Evolutionary conservation across 2,888 invertebrate genomes (phyloP).

Genomic region (Eupithecia tripunctaria): DNA sequence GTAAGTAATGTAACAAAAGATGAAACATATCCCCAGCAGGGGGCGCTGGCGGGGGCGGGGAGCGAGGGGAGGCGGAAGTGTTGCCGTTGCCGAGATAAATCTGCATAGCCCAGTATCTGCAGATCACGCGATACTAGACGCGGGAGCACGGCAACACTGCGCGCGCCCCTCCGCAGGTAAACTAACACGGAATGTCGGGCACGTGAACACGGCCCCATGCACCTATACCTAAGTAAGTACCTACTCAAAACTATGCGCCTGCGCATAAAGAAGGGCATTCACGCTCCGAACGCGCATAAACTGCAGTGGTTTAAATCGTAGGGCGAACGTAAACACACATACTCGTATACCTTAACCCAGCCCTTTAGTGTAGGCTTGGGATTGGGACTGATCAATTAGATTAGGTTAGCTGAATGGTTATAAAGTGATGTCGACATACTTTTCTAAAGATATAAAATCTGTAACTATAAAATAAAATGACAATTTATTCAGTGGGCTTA

Average conservation of each 20-base stretch:
- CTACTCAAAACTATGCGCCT: background rate
- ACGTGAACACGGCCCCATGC: background rate
- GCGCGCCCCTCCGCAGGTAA: background rate
- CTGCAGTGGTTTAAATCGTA: background rate
- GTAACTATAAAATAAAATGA: conserved; percentile 13
- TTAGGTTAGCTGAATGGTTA: background rate
- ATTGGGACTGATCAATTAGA: background rate
- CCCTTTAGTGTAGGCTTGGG: background rate
- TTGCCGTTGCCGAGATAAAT: conserved; percentile 27
- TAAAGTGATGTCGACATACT: background rate
- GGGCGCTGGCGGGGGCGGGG: background rate
- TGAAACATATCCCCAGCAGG: conserved; percentile 22
- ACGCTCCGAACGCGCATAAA: background rate
- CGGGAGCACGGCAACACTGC: background rate
- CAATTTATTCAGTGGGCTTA: conserved; percentile 20
- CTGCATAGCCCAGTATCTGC: conserved; percentile 23
- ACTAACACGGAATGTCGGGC: background rate
- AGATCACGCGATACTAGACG: conserved; percentile 24
- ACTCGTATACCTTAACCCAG: background rate
- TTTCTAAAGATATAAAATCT: background rate
- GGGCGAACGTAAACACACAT: background rate
- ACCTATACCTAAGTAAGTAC: too few species aligned
- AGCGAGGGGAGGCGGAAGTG: conserved; percentile 17
- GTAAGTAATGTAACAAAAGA: conserved; percentile 16
- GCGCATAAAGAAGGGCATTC: conserved; percentile 1